Evolutionary conservation across 2,888 invertebrate genomes (phyloP).

Genomic region (Malthinus seriepunctatus): DNA sequence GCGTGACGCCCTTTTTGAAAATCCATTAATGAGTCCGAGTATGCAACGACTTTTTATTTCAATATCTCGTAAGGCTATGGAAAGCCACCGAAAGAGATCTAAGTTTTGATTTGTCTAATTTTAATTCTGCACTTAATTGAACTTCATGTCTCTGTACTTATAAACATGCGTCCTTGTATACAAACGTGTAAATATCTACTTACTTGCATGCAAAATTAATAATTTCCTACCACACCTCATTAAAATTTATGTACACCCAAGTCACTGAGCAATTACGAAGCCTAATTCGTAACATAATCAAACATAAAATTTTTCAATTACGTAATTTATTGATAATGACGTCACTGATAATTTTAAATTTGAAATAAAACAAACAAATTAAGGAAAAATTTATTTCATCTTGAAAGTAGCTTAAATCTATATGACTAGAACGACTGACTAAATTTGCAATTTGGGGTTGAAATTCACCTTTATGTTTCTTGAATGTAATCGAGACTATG

Average conservation of each 20-base stretch:
- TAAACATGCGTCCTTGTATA: conserved; percentile 36
- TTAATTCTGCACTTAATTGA: too few species aligned
- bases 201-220: conserved; percentile 21
- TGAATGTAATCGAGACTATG: conserved; percentile 11
- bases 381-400: neutral
- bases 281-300: too few species aligned
- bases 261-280: conserved; percentile 18
- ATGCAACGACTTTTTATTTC: too few species aligned
- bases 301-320: neutral
- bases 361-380: neutral
- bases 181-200: conserved; percentile 34
- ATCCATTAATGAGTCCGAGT: too few species aligned
- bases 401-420: too few species aligned
- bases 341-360: neutral
- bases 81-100: too few species aligned
- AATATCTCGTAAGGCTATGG: too few species aligned
- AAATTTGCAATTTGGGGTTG: too few species aligned
- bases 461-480: too few species aligned
- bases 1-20: too few species aligned
- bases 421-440: too few species aligned
- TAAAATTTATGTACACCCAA: conserved; percentile 32
- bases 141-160: conserved; percentile 11
- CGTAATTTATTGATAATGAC: neutral
- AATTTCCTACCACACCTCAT: conserved; percentile 29
- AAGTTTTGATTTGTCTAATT: too few species aligned